Percentiles rank a stretch among this genome's conserved stretches.
Evolutionary conservation across 2,797 vertebrate genomes (phyloP).

Genomic region (Gallinago nigripennis): DNA sequence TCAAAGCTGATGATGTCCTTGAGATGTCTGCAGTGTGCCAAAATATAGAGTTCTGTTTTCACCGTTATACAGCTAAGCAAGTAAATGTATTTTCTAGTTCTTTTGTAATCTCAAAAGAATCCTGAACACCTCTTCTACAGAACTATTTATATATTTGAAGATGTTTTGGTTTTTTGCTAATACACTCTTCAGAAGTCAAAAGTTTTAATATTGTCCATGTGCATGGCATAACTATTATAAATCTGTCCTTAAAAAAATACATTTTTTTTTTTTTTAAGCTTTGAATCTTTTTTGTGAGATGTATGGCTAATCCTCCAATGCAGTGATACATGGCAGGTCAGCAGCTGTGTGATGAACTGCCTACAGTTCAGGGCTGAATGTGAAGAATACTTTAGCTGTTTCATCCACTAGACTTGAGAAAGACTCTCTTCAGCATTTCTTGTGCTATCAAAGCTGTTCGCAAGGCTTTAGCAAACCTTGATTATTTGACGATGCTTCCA

Average conservation of each 20-base stretch:
- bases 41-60: neutral
- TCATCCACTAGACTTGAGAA: neutral
- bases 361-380: too few relatives aligned
- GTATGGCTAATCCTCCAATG: fast-evolving
- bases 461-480: fast-evolving
- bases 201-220: fast-evolving
- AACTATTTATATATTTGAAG: fast-evolving
- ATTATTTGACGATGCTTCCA: neutral
- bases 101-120: neutral
- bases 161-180: fast-evolving
- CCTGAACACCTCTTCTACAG: fast-evolving
- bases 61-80: neutral
- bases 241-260: neutral
- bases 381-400: neutral
- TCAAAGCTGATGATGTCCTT: neutral
- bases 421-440: neutral
- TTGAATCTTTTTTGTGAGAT: neutral
- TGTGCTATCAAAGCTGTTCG: neutral
- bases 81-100: neutral
- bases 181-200: neutral
- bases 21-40: neutral
- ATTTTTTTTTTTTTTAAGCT: fast-evolving
- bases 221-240: too few relatives aligned
- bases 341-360: too few relatives aligned
- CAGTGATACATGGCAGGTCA: fast-evolving